These are phyloP conservation scores for Papilio gigon DNA, from an alignment of 2,888 invertebrate species.

Conservation along the genomic window DNA sequence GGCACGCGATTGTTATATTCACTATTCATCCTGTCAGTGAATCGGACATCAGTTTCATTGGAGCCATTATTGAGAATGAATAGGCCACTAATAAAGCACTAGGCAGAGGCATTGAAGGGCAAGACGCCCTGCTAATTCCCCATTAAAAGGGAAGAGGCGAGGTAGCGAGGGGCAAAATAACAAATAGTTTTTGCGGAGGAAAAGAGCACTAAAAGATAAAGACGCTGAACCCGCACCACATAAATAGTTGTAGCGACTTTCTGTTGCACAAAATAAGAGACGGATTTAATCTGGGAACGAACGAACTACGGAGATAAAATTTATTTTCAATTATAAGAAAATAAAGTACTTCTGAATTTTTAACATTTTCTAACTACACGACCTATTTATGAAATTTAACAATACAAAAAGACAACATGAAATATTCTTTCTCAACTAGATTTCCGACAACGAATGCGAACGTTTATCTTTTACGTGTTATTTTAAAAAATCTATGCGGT, in stretches of 20 bases:
- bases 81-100: constrained; percentile 48
- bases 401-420: not conserved
- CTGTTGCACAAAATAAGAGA: not conserved
- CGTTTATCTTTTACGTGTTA: not conserved
- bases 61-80: constrained; percentile 30
- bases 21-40: constrained; percentile 34
- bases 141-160: constrained; percentile 52
- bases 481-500: not conserved
- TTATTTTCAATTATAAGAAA: not conserved
- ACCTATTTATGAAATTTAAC: no score
- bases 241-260: constrained; percentile 45
- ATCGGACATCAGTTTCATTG: constrained; percentile 42
- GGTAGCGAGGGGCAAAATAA: constrained; percentile 55
- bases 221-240: constrained; percentile 49
- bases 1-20: not conserved
- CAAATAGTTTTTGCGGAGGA: constrained; percentile 63
- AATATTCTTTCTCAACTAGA: not conserved
- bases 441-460: not conserved
- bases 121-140: constrained; percentile 56
- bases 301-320: not conserved
- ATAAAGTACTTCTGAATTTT: not conserved
- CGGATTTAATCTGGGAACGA: constrained; percentile 7
- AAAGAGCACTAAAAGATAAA: constrained; percentile 60
- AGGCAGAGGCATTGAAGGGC: constrained; percentile 48
- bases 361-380: no score